phyloP scores from a whole-genome alignment of 2,888 invertebrate species.

The Drosophila kanekoi region DNA sequence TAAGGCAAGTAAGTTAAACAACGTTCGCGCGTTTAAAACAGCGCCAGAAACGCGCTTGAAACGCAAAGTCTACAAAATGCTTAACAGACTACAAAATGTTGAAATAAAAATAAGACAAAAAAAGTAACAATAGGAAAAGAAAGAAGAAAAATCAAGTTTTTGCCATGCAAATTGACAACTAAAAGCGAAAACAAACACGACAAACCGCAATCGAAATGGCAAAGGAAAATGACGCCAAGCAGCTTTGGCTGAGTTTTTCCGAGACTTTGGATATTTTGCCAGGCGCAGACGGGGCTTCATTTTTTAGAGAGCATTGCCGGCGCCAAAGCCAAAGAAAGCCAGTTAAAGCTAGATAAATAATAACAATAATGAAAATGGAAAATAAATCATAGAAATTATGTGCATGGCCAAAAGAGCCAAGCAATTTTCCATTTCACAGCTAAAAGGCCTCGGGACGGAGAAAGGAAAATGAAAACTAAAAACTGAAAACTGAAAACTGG shows the following conservation, averaged over 20 bases:
- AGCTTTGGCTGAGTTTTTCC: slow-evolving; percentile 41
- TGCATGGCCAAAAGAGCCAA: slow-evolving; percentile 41
- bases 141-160: slow-evolving; percentile 50
- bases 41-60: slow-evolving; percentile 32
- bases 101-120: background rate
- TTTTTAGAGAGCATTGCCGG: slow-evolving; percentile 39
- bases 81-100: background rate
- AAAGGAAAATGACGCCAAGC: slow-evolving; percentile 38
- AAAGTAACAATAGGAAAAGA: slow-evolving; percentile 14
- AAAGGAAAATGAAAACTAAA: slow-evolving; percentile 74
- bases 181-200: slow-evolving; percentile 44
- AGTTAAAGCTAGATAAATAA: slow-evolving; percentile 47
- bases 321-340: slow-evolving; percentile 66
- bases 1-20: slow-evolving; percentile 16
- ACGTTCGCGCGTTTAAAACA: slow-evolving; percentile 39
- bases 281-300: slow-evolving; percentile 9
- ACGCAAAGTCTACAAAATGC: slow-evolving; percentile 7
- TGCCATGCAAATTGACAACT: slow-evolving; percentile 48
- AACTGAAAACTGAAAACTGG: slow-evolving; percentile 58
- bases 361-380: slow-evolving; percentile 62
- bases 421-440: slow-evolving; percentile 71
- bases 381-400: slow-evolving; percentile 77
- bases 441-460: slow-evolving; percentile 51
- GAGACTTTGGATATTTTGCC: slow-evolving; percentile 3
- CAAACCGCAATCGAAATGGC: slow-evolving; percentile 47